phyloP scores from a whole-genome alignment of 1,140 invertebrate species.

The Papilio dardanus region DNA sequence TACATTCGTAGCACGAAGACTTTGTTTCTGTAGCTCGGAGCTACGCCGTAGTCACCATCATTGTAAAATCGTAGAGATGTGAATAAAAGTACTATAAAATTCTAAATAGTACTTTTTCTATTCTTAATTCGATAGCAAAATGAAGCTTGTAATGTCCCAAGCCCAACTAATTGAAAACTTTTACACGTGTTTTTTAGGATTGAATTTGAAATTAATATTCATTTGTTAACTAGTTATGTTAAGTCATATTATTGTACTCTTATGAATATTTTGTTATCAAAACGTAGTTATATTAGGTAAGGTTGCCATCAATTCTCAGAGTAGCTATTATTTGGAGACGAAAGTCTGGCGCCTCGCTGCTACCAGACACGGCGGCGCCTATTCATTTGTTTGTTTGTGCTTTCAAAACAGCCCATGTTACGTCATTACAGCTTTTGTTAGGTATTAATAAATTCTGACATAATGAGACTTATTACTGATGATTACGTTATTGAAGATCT shows the following conservation, averaged over 20 bases:
- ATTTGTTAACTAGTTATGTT: too few relatives aligned
- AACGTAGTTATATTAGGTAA: conserved; percentile 29
- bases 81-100: too few relatives aligned
- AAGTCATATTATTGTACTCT: neutral
- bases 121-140: too few relatives aligned
- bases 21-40: neutral
- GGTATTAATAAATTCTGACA: neutral
- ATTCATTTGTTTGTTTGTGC: conserved; percentile 34
- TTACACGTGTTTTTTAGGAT: too few relatives aligned
- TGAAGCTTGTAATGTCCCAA: too few relatives aligned
- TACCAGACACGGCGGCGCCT: conserved; percentile 57
- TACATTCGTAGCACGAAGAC: neutral
- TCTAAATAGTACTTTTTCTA: too few relatives aligned
- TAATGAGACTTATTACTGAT: neutral
- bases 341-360: conserved; percentile 57
- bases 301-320: conserved; percentile 10
- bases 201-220: too few relatives aligned
- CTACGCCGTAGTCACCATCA: neutral
- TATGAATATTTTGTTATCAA: neutral
- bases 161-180: too few relatives aligned
- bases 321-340: conserved; percentile 36
- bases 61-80: neutral
- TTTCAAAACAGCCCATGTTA: conserved; percentile 47
- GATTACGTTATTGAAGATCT: neutral
- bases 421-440: conserved; percentile 10